Evolutionary conservation across 2,888 invertebrate genomes (phyloP).

Genomic region (Bombylius major): DNA sequence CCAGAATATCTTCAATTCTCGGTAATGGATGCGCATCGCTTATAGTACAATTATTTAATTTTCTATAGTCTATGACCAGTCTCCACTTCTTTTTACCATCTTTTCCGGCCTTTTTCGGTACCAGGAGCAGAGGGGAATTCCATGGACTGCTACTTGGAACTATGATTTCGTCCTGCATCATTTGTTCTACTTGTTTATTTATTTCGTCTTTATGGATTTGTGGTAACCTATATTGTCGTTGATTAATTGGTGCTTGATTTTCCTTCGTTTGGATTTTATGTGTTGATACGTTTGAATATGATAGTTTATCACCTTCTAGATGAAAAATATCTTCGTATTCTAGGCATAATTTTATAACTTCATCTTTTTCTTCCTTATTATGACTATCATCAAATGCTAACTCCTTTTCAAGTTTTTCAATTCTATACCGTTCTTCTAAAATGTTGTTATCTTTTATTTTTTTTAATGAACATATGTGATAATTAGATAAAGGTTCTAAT

Average conservation of each 20-base stretch:
- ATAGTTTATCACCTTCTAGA: neutral
- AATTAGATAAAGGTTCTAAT: too few relatives aligned
- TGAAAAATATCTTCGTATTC: too few relatives aligned
- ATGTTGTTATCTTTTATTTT: too few relatives aligned
- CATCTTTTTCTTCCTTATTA: too few relatives aligned
- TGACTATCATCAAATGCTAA: too few relatives aligned
- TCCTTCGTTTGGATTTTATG: neutral
- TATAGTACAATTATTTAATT: conserved; percentile 28
- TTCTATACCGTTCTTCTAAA: too few relatives aligned
- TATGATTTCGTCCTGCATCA: conserved; percentile 22
- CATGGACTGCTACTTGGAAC: conserved; percentile 15
- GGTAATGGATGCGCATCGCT: conserved; percentile 27
- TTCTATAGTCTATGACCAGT: conserved; percentile 29
- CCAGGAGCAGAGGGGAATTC: neutral
- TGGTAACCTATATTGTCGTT: neutral
- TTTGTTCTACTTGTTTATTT: conserved; percentile 18
- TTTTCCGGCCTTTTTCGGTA: neutral
- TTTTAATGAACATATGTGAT: too few relatives aligned
- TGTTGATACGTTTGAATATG: neutral
- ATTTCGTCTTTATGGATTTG: conserved; percentile 6
- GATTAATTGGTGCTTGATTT: neutral
- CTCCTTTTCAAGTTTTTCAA: too few relatives aligned
- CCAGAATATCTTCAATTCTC: conserved; percentile 26
- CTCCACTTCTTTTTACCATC: conserved; percentile 22
- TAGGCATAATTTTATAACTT: conserved; percentile 5